Conservation (phyloP, 2,888 invertebrate species). For the Nemotelus nigrinus region DNA sequence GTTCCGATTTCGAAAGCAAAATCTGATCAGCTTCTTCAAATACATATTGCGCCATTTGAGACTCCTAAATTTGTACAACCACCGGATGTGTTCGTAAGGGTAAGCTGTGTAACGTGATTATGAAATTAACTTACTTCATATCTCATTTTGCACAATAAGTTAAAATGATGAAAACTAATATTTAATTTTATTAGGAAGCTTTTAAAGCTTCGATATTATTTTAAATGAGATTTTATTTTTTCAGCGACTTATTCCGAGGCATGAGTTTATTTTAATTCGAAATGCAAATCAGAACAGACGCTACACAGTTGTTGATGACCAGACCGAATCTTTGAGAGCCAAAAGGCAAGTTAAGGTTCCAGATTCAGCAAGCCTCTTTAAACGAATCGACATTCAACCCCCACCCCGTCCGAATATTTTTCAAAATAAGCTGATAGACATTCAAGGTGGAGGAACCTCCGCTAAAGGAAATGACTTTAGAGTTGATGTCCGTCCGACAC, state of each 20-base stretch:
- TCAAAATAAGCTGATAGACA: neutral
- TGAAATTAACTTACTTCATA: too few relatives aligned
- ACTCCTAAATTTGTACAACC: neutral
- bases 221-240: neutral
- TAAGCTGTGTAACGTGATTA: neutral
- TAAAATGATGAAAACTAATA: too few relatives aligned
- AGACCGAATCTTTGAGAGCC: neutral
- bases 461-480: neutral
- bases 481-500: neutral
- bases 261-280: neutral
- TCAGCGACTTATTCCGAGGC: conserved; percentile 5
- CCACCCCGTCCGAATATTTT: too few relatives aligned
- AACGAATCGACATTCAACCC: too few relatives aligned
- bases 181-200: neutral
- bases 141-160: too few relatives aligned
- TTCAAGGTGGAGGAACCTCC: conserved; percentile 1
- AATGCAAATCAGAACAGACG: too few relatives aligned
- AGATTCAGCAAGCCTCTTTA: too few relatives aligned
- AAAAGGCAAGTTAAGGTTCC: neutral
- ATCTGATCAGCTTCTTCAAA: conserved; percentile 5
- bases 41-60: neutral
- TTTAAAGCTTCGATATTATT: neutral
- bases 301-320: too few relatives aligned
- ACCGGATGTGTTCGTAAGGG: neutral
- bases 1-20: conserved; percentile 22